Percentiles rank a stretch among this genome's conserved stretches.
Evolutionary conservation across 2,113 vertebrate genomes (phyloP).

Genomic region (Xiphophorus couchianus): DNA sequence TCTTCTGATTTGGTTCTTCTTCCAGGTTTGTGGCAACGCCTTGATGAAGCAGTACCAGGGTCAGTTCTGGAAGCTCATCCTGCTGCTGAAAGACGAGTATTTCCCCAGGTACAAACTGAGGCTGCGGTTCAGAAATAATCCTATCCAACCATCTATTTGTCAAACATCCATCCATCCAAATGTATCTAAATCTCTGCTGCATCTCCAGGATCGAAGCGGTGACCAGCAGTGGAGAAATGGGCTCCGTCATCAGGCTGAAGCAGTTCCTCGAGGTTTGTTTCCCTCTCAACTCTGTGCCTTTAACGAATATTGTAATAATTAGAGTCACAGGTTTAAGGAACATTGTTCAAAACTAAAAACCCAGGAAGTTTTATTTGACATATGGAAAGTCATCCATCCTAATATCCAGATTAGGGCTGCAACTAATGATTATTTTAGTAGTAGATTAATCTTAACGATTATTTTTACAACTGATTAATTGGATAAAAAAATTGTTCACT

Average conservation of each 20-base stretch:
- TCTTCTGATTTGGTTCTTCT: neutral
- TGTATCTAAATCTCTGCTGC: neutral
- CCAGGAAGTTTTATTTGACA: no score
- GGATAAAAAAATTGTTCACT: no score
- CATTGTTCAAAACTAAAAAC: no score
- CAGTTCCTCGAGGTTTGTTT: conserved; percentile 61
- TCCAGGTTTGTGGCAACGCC: conserved; percentile 66
- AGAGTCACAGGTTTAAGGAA: no score
- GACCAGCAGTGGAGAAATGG: conserved; percentile 67
- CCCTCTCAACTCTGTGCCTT: fast-evolving
- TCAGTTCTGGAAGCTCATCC: conserved; percentile 74
- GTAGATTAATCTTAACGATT: no score
- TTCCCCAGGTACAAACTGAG: conserved; percentile 55
- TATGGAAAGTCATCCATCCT: no score
- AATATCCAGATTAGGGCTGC: no score
- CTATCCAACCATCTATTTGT: no score
- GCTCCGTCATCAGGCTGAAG: conserved; percentile 68
- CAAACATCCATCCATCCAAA: no score
- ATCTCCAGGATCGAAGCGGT: conserved; percentile 62
- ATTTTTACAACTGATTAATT: no score
- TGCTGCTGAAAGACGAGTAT: conserved; percentile 67
- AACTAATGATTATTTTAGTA: no score
- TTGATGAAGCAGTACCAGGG: conserved; percentile 63
- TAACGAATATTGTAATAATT: neutral
- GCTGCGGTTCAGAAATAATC: no score